Evolutionary conservation across 2,888 invertebrate genomes (phyloP), one percentile per base, ranked within the genome.

Genomic region (Ophion ventricosus): DNA sequence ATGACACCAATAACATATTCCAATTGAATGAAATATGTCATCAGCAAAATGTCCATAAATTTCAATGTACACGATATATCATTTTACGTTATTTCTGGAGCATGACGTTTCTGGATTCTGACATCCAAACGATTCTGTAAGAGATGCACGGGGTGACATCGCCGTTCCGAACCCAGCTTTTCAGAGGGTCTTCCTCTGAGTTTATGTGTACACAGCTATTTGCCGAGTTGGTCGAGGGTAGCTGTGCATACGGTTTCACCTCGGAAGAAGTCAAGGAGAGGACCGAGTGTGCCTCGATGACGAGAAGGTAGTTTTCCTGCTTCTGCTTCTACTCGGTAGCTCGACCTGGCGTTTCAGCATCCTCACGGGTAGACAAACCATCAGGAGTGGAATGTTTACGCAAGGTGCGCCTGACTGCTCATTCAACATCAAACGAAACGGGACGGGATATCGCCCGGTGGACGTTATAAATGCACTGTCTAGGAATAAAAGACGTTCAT

Each of bases 351-450:
- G 35, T 35, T 8, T 5, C 35, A 35, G 35, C 35, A 35, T 35
- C 35, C 5, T 35, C 40, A 5, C 54, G 70, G 67, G 61, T 69
- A 88, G 88, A 89, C 87, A 87, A 90, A 88, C 83, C 83, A 56
- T 11, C 20, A 40, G 69, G 85, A 85, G 83, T 85, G 64, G 87
- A 69, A 84, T 91, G 90, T 90, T 91, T 91, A 83, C 88, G 86
- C 82, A 87, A 20, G 87, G 88, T 86, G 85, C 82, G 74, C 57
- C 29, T 11, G 29, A 20, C 11, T 35, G n/a, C 26, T 56, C 49
- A 17, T 76, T 79, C 80, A 87, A 89, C 89, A 88, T 90, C 90
- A 91, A 91, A 91, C 89, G 87, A 87, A 89, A 88, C 87, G 84
- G 86, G n/a, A 70, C 57, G 84, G 86, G n/a, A 70, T 49, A 26